phyloP scores from a whole-genome alignment of 2,888 invertebrate species.

The Neoascia interrupta region DNA sequence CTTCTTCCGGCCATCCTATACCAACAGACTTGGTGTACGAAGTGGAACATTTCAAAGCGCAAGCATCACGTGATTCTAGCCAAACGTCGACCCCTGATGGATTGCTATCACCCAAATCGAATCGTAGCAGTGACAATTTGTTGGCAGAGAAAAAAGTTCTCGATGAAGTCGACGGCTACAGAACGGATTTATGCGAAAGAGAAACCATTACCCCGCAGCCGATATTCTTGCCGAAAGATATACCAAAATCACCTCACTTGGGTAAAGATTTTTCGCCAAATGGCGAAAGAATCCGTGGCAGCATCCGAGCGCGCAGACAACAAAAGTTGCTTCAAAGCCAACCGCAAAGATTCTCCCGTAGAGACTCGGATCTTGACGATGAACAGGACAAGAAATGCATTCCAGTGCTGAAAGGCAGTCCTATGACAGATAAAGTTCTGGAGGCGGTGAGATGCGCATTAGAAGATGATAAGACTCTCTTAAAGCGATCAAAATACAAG shows the following conservation, averaged over 20 bases:
- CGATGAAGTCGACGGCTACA: conserved; percentile 24
- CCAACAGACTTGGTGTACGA: conserved; percentile 87
- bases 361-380: conserved; percentile 50
- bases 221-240: conserved; percentile 73
- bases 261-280: conserved; percentile 79
- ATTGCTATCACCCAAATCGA: conserved; percentile 77
- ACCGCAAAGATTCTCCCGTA: conserved; percentile 54
- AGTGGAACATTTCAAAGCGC: conserved; percentile 85
- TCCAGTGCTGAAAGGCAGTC: conserved; percentile 21
- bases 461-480: conserved; percentile 71
- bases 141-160: conserved; percentile 70
- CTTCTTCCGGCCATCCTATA: conserved; percentile 83
- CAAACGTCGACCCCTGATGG: conserved; percentile 78
- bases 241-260: conserved; percentile 79
- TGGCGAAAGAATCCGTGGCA: conserved; percentile 79
- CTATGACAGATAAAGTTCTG: conserved; percentile 75
- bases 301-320: conserved; percentile 78
- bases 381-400: conserved; percentile 8
- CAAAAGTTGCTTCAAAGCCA: conserved; percentile 67
- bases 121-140: conserved; percentile 78
- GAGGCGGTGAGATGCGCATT: conserved; percentile 75
- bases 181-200: conserved; percentile 11
- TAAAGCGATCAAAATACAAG: conserved; percentile 70
- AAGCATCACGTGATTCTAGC: conserved; percentile 77
- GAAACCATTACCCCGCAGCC: conserved; percentile 13